These are phyloP conservation scores for Metacarcinus magister DNA, from an alignment of 2,888 invertebrate species.

Conservation along the genomic window DNA sequence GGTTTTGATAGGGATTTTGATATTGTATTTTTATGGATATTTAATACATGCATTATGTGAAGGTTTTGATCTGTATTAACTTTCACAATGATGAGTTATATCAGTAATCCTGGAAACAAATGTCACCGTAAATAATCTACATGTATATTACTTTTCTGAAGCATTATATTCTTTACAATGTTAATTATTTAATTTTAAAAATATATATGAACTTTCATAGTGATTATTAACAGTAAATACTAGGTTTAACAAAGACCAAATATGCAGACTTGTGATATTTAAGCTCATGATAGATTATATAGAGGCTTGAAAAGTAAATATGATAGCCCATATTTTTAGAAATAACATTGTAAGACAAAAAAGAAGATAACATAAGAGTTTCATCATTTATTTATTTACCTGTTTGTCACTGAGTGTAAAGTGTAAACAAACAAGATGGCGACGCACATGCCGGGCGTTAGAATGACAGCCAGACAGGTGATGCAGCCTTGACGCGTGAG, in stretches of 20 bases:
- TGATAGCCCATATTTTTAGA: background rate
- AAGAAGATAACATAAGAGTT: no score
- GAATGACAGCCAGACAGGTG: background rate
- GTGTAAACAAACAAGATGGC: conserved; percentile 50
- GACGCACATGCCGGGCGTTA: background rate
- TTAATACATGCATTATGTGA: background rate
- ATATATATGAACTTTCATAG: background rate
- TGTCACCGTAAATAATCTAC: background rate
- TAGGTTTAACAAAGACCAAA: background rate
- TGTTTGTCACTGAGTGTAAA: background rate
- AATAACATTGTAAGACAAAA: background rate
- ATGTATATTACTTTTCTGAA: background rate
- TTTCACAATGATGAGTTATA: background rate
- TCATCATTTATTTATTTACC: background rate
- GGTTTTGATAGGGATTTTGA: background rate
- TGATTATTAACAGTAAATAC: background rate
- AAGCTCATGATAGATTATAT: background rate
- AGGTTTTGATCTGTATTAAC: no score
- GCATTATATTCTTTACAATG: background rate
- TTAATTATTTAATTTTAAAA: background rate
- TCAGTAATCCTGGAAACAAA: background rate
- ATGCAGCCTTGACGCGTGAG: background rate
- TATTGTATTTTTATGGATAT: background rate
- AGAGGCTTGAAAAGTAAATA: background rate
- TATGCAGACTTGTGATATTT: background rate